Conservation (phyloP, 2,888 invertebrate species). For the Sepioteuthis lessoniana region DNA sequence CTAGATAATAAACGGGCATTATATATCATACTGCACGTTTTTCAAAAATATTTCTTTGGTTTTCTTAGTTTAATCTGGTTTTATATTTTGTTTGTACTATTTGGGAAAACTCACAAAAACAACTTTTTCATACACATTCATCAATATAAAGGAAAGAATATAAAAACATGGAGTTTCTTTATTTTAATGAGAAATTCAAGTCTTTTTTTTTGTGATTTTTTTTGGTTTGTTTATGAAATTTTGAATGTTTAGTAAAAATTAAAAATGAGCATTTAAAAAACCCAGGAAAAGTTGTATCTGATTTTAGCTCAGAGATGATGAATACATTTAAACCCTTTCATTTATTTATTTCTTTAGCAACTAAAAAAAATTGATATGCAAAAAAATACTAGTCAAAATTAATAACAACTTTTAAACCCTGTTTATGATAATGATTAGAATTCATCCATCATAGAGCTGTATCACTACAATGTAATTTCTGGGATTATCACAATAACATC, state of each 20-base stretch:
- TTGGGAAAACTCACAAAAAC: too few relatives aligned
- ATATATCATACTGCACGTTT: too few relatives aligned
- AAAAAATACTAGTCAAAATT: too few relatives aligned
- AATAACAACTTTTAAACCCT: background rate
- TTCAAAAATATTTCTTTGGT: too few relatives aligned
- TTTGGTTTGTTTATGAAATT: too few relatives aligned
- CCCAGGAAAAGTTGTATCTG: slow-evolving; percentile 3
- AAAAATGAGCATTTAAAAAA: background rate
- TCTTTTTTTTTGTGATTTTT: background rate
- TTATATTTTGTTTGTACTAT: too few relatives aligned
- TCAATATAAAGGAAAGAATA: background rate
- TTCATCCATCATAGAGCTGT: background rate
- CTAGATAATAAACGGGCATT: too few relatives aligned
- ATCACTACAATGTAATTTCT: background rate
- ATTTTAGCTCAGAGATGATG: background rate
- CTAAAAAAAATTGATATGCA: too few relatives aligned
- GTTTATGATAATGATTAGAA: background rate
- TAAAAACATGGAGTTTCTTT: background rate
- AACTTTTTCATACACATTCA: too few relatives aligned
- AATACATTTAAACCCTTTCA: background rate
- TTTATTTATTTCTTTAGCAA: too few relatives aligned
- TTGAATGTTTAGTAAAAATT: too few relatives aligned
- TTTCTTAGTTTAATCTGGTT: too few relatives aligned
- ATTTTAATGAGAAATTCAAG: background rate
- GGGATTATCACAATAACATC: background rate